A percentile compares a stretch with the other conserved stretches of the same genome.
These are phyloP conservation scores for Pseudochromis fuscus DNA, from an alignment of 2,797 vertebrate genomes.

Conservation along the genomic window DNA sequence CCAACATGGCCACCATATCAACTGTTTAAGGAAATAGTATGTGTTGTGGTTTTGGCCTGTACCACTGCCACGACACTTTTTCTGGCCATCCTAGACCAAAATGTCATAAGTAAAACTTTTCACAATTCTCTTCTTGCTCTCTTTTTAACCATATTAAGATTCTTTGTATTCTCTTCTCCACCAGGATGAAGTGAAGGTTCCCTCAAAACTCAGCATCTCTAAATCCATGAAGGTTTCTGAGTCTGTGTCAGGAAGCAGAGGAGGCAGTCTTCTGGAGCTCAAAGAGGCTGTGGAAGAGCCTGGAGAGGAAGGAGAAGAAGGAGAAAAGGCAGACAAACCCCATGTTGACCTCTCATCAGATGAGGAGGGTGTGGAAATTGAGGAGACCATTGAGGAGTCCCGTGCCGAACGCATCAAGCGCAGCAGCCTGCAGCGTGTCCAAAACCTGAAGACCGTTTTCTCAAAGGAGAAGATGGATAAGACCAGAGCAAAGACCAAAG, in stretches of 20 bases:
- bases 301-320: constrained; percentile 80
- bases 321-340: constrained; percentile 88
- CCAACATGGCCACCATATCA: too few species aligned
- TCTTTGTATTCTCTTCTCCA: constrained; percentile 35
- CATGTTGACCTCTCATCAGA: constrained; percentile 94
- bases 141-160: too few species aligned
- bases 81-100: too few species aligned
- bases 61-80: too few species aligned
- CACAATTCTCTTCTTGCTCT: background rate
- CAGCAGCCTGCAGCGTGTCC: constrained; percentile 94
- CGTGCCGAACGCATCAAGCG: constrained; percentile 93
- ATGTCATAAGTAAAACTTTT: too few species aligned
- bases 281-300: constrained; percentile 81
- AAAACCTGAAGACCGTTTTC: constrained; percentile 96
- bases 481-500: constrained; percentile 92
- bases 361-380: constrained; percentile 94
- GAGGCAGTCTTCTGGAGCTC: constrained; percentile 83
- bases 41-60: too few species aligned
- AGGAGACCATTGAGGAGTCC: constrained; percentile 92
- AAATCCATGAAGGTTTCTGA: constrained; percentile 93
- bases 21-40: too few species aligned
- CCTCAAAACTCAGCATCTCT: constrained; percentile 91
- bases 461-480: constrained; percentile 98
- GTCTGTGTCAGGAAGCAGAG: constrained; percentile 86
- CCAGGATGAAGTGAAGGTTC: constrained; percentile 97